phyloP scores from a whole-genome alignment of 2,888 invertebrate genomes.

The Spodoptera picta region DNA sequence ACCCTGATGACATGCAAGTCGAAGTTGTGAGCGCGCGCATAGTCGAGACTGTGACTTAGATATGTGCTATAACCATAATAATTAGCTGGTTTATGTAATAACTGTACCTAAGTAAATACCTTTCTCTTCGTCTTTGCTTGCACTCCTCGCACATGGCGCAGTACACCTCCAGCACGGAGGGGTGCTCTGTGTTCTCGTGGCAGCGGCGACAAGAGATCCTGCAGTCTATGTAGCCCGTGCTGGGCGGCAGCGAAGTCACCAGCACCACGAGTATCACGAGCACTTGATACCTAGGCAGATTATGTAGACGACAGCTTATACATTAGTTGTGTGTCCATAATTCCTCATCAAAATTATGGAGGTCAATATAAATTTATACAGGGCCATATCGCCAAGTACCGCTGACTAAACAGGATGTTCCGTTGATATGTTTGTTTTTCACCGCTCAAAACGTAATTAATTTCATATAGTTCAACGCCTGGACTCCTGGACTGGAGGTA shows the following conservation, averaged over 20 bases:
- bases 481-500: background rate
- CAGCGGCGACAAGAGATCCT: slow-evolving; percentile 72
- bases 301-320: background rate
- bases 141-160: slow-evolving; percentile 82
- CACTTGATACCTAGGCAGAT: slow-evolving; percentile 45
- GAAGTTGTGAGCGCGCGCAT: no score
- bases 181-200: slow-evolving; percentile 54
- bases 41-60: no score
- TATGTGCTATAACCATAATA: no score
- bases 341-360: background rate
- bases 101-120: slow-evolving; percentile 15
- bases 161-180: slow-evolving; percentile 72
- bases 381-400: no score
- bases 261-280: slow-evolving; percentile 44
- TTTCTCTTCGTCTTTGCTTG: slow-evolving; percentile 64
- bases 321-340: background rate
- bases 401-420: no score
- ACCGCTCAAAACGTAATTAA: slow-evolving; percentile 4
- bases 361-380: no score
- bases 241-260: slow-evolving; percentile 55
- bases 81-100: no score
- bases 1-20: no score
- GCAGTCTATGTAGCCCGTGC: slow-evolving; percentile 68
- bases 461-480: slow-evolving; percentile 3
- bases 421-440: slow-evolving; percentile 3